Base-by-base conservation (phyloP, 2,888 invertebrate species). In the Tigriopus californicus region DNA sequence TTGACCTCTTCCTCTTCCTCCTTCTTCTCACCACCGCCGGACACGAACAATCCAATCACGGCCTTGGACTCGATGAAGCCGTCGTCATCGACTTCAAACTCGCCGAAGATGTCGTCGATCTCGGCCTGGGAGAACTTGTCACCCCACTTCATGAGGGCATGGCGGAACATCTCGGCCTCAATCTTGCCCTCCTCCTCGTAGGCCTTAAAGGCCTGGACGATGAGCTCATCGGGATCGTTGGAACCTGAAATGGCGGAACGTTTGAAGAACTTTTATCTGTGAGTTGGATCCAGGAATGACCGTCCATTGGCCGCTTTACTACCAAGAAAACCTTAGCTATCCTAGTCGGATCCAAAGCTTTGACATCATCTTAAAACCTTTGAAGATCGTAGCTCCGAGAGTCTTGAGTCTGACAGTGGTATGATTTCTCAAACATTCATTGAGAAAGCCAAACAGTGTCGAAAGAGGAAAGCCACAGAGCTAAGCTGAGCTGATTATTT, bases 111-210 rank as follows among this genome's bases (percentile, higher is more conserved):
- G 40, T 63, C 64, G 42, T 63, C 63, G 41, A 80, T 79, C 70
- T 81, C 81, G 63, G 75, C 75, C 51, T 73, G 73, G 0, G 78
- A 76, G 67, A 81, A 78, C 66, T 76, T 76, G 65, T 81, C 81
- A 4, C 81, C 81, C 69, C 76, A 78, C 8, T 77, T 77, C 74
- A 79, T 79, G 48, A 81, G 70, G 66, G 81, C 81, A 64, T 77
- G 76, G 62, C 77, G 78, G 64, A 81, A 78, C 54, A 63, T 64
- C 44, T 62, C 62, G 52, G 61, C 49, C 57, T 64, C 64, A 56
- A 64, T 63, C 60, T 63, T 57, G 56, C 64, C 64, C 20, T 62
- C 62, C 48, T 56, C 58, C 58, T 64, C 64, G 62, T 62, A 64
- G 60, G 64, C 64, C 53, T 63, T 63, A 63, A 64, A 62, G 47